Evolutionary conservation across 2,113 vertebrate species (phyloP).

Genomic region (Jaculus jaculus): DNA sequence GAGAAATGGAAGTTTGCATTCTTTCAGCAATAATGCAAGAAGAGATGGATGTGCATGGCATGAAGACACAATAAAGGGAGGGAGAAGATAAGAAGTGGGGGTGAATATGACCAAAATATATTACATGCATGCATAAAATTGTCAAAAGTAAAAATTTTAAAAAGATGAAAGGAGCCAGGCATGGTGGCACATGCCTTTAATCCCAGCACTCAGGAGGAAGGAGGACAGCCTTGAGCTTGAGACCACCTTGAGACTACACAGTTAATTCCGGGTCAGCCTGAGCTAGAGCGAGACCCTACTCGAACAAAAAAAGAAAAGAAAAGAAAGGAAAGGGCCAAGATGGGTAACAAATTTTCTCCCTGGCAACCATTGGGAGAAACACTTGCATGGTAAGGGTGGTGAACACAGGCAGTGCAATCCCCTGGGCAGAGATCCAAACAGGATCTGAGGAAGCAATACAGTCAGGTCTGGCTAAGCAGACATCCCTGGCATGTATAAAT

Average conservation of each 20-base stretch:
- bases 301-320: too few relatives aligned
- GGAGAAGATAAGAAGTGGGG: too few relatives aligned
- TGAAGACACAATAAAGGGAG: background rate
- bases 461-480: background rate
- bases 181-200: too few relatives aligned
- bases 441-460: slow-evolving; percentile 2
- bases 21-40: slow-evolving; percentile 35
- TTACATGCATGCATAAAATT: too few relatives aligned
- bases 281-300: too few relatives aligned
- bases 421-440: background rate
- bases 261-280: too few relatives aligned
- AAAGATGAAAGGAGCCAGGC: too few relatives aligned
- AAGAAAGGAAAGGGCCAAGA: background rate
- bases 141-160: too few relatives aligned
- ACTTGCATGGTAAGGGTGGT: background rate
- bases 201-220: too few relatives aligned
- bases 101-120: too few relatives aligned
- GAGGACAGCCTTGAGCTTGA: too few relatives aligned
- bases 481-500: slow-evolving; percentile 17
- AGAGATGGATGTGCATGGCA: background rate
- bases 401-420: background rate
- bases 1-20: slow-evolving; percentile 54
- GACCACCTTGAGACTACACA: too few relatives aligned
- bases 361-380: background rate
- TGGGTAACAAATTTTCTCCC: background rate